Evolutionary conservation across 2,888 invertebrate species (phyloP), one percentile per base, ranked within the genome.

Genomic region (Noctua comes): DNA sequence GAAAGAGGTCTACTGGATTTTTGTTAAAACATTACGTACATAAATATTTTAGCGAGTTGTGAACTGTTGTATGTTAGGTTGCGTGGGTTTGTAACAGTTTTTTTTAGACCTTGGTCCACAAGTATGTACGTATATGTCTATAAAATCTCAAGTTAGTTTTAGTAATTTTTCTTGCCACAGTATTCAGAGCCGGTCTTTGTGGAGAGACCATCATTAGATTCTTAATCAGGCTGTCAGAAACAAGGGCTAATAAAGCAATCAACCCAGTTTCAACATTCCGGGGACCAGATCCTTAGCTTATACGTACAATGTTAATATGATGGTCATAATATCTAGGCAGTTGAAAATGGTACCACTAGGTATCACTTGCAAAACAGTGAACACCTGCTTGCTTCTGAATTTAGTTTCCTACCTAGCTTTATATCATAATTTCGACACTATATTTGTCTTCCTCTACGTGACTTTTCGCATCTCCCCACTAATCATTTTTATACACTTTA

Each of bases 401-500:
- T 31, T 1, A 36, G 11, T 51, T 64, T 4, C 4, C 16, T 16
- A 54, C 2, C 36, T 13, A 8, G 21, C 3, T 5, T n/a, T 24
- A 16, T 68, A 11, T 18, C 18, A 66, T 43, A 16, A 66, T 43
- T n/a, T n/a, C 2, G 43, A 46, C 13, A 6, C 10, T 21, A 21
- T 80, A 1, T 59, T 21, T 68, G 10, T 57, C 24, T 46, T 27
- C 46, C 4, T 57, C n/a, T 46, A 76, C 68, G 59, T 43, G 84
- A 71, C 80, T 68, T 68, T 79, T 74, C 57, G 21, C 62, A 73
- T 57, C 40, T 65, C 0, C 18, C 1, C 21, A 3, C 69, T 80
- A 75, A 84, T 85, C 0, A 73, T 48, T 72, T 73, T 11, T 8
- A 59, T 62, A 75, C 8, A 83, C 57, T 24, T 64, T 2, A 74